These are phyloP conservation scores for Nasua narica DNA, from an alignment of 2,797 vertebrate genomes.

Conservation along the genomic window DNA sequence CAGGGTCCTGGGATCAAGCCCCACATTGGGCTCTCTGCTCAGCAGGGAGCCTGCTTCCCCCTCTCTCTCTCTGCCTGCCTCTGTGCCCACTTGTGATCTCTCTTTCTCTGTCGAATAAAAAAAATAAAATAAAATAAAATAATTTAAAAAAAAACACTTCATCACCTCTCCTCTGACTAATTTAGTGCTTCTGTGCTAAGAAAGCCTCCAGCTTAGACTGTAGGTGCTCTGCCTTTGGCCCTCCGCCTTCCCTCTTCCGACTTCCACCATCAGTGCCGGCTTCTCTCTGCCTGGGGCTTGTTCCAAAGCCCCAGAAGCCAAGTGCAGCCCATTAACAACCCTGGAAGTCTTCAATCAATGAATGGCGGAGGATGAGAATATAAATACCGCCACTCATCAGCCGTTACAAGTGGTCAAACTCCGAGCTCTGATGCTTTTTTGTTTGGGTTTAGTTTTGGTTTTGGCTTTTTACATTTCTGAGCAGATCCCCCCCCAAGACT, in stretches of 20 bases:
- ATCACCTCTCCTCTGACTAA: background rate
- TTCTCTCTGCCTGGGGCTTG: background rate
- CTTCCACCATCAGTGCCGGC: too few relatives aligned
- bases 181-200: background rate
- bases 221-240: background rate
- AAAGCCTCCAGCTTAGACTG: background rate
- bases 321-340: background rate
- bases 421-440: accelerated
- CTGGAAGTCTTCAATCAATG: background rate
- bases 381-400: background rate
- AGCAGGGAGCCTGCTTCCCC: too few relatives aligned
- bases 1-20: too few relatives aligned
- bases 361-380: background rate
- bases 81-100: too few relatives aligned
- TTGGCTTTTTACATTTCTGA: background rate
- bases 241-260: background rate
- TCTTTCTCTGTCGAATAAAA: too few relatives aligned
- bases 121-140: too few relatives aligned
- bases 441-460: background rate
- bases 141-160: too few relatives aligned
- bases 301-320: background rate
- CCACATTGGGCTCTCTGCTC: too few relatives aligned
- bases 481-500: background rate
- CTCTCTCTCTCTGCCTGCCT: too few relatives aligned
- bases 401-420: background rate